These are phyloP conservation scores for Drosophila melanocephala DNA, from an alignment of 2,888 invertebrate genomes.

Conservation along the genomic window DNA sequence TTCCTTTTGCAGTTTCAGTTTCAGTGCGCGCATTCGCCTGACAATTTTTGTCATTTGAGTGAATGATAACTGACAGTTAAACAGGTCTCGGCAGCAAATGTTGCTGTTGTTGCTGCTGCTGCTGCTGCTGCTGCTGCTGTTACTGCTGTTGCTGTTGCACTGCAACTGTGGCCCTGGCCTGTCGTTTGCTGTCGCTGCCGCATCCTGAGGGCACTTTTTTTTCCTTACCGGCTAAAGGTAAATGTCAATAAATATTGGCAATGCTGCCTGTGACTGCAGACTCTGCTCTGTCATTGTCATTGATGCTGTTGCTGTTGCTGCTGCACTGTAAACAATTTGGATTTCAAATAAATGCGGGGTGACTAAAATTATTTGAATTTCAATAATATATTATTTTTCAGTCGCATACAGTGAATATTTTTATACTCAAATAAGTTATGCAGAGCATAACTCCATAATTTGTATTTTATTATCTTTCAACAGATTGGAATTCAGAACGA, in stretches of 20 bases:
- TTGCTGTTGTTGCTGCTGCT: constrained; percentile 8
- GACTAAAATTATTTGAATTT: background rate
- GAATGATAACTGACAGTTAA: constrained; percentile 82
- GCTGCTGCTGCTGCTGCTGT: constrained; percentile 15
- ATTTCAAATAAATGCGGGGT: background rate
- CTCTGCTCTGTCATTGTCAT: constrained; percentile 41
- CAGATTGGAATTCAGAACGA: background rate
- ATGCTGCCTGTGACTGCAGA: constrained; percentile 42
- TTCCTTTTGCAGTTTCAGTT: constrained; percentile 47
- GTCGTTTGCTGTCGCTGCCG: constrained; percentile 38
- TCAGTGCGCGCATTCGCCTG: constrained; percentile 37
- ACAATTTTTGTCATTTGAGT: constrained; percentile 78
- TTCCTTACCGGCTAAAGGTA: constrained; percentile 53
- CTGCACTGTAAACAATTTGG: constrained; percentile 8
- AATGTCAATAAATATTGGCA: constrained; percentile 82
- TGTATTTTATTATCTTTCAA: background rate
- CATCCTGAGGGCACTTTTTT: constrained; percentile 58
- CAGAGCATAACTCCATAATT: background rate
- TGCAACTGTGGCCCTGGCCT: constrained; percentile 43
- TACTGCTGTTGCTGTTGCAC: constrained; percentile 27
- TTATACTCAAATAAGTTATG: background rate
- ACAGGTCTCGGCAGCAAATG: constrained; percentile 52
- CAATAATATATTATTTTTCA: background rate
- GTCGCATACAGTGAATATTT: background rate
- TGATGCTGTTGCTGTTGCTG: constrained; percentile 22